A percentile compares a stretch with the other conserved stretches of the same genome.
Conservation (phyloP, 2,888 invertebrate genomes). For the Callosobruchus maculatus region DNA sequence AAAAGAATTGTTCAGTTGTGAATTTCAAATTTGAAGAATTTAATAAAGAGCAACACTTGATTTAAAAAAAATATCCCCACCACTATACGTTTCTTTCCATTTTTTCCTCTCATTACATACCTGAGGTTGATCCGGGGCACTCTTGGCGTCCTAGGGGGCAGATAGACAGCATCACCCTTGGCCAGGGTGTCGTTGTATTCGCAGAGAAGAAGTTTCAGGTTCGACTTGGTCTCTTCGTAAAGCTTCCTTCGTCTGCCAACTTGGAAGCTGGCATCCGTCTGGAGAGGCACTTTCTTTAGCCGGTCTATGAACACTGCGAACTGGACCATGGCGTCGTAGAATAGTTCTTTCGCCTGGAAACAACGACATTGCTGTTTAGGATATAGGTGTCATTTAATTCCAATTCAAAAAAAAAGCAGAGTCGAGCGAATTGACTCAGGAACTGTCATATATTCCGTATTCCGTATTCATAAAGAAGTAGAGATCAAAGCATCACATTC, state of each 20-base stretch:
- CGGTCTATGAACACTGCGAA: constrained; percentile 53
- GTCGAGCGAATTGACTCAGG: too few relatives aligned
- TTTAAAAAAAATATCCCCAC: too few relatives aligned
- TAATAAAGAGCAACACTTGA: too few relatives aligned
- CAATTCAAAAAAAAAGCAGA: too few relatives aligned
- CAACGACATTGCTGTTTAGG: too few relatives aligned
- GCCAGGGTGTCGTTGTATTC: constrained; percentile 57
- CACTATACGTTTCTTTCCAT: too few relatives aligned
- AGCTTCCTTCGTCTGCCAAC: constrained; percentile 45
- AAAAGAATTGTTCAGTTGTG: too few relatives aligned
- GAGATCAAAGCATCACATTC: too few relatives aligned
- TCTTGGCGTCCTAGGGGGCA: constrained; percentile 19
- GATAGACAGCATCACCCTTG: constrained; percentile 45
- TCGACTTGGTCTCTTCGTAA: constrained; percentile 47
- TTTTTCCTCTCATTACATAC: background rate
- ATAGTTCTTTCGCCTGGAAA: constrained; percentile 57
- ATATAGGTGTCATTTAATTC: too few relatives aligned
- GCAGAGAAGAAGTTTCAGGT: constrained; percentile 53
- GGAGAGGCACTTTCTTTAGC: constrained; percentile 46
- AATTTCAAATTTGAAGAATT: too few relatives aligned
- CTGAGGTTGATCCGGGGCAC: constrained; percentile 45
- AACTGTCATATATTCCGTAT: too few relatives aligned
- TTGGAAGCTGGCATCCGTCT: constrained; percentile 37
- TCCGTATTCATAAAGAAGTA: too few relatives aligned
- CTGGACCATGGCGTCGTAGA: constrained; percentile 55